Base-by-base conservation (phyloP, 2,113 vertebrate species). In the Siniperca chuatsi region DNA sequence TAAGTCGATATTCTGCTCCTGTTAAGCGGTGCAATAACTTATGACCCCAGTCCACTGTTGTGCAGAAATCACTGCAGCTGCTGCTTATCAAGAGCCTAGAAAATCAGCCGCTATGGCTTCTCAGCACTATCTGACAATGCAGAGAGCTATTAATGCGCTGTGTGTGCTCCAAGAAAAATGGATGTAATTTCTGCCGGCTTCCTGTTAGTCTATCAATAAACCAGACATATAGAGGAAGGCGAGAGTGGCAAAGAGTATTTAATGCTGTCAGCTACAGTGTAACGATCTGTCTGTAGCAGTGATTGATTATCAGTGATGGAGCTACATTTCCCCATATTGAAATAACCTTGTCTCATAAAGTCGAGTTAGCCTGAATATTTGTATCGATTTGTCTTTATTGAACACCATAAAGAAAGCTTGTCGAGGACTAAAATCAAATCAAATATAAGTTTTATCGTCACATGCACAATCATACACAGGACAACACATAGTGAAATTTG, bases 21-120 rank as follows among this genome's bases (percentile, higher is more conserved):
- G 72, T 82, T 57, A 70, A 87, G 69, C 52, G 4, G 42, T 13
- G 35, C 70, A 83, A 29, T 85, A 83, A 83, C 73, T 67, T 29
- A 66, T 65, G 82, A 86, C 72, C 67, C 68, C 23, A 8, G 64
- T 62, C 44, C 72, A 33, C 55, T 11, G 57, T 37, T 64, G 23
- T 48, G 75, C 29, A 29, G 62, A 64, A 78, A 81, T 82, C 78
- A 64, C 76, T 69, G 54, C 87, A 81, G 85, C 87, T 87, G 87
- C 78, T 73, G 72, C 64, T 84, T 50, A 72, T 69, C 48, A 29
- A 48, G 57, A 60, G 72, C 61, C 57, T 40, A 65, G 84, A 78
- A 86, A 65, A 79, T 58, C 80, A 25, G 46, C 77, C 3, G 7
- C 58, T 71, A 0, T 12, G 42, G 29, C 67, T 21, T 55, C 60